These are phyloP conservation scores for Scartelaos histophorus DNA, from an alignment of 2,113 vertebrate genomes.

Conservation along the genomic window DNA sequence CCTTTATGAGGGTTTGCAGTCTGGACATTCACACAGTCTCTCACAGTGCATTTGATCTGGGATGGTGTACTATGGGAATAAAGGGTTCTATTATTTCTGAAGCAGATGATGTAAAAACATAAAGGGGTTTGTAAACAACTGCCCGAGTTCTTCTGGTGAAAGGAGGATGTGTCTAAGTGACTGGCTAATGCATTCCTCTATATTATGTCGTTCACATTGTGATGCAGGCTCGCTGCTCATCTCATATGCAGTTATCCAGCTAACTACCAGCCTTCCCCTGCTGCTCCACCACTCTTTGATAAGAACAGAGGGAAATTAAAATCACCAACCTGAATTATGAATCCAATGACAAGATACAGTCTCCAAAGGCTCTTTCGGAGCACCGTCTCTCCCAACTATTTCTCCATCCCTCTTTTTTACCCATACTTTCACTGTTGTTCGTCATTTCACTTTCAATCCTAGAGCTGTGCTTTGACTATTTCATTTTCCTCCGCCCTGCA, in stretches of 20 bases:
- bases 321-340: constrained; percentile 83
- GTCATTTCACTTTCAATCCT: constrained; percentile 51
- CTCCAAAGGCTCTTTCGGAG: constrained; percentile 66
- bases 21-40: constrained; percentile 16
- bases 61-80: constrained; percentile 23
- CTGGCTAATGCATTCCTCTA: constrained; percentile 59
- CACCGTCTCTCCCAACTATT: constrained; percentile 39
- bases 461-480: constrained; percentile 45
- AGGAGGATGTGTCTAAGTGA: constrained; percentile 48
- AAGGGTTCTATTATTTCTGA: constrained; percentile 42
- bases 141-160: constrained; percentile 49
- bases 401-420: constrained; percentile 24
- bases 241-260: constrained; percentile 76
- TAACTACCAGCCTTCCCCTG: constrained; percentile 75
- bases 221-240: constrained; percentile 70
- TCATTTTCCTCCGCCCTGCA: constrained; percentile 28
- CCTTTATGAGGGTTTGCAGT: constrained; percentile 20
- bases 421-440: constrained; percentile 54
- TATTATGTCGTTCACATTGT: constrained; percentile 70
- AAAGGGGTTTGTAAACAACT: constrained; percentile 66
- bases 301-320: constrained; percentile 87
- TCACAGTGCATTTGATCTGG: constrained; percentile 26
- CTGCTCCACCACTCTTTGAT: constrained; percentile 74
- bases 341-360: constrained; percentile 79
- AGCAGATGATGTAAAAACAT: constrained; percentile 38